Evolutionary conservation across 2,113 vertebrate genomes (phyloP), one percentile per base, ranked within the genome.

Genomic region (Leptosomus discolor): DNA sequence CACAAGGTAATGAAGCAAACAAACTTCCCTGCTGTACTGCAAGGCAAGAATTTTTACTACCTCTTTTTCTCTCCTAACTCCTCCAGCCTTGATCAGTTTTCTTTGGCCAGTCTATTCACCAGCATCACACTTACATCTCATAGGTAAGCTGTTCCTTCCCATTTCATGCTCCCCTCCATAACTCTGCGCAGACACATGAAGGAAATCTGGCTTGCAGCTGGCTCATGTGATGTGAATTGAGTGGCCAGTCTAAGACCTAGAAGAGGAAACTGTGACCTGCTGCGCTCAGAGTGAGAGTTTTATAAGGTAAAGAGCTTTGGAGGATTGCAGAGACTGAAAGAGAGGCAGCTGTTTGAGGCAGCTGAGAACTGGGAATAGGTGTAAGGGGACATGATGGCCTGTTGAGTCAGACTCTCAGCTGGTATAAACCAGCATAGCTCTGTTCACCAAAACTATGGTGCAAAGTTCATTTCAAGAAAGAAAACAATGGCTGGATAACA

Each of bases 161-260:
- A 46, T 57, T 85, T 65, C 50, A 19, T 27, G 12, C 48, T 90
- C 48, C 45, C 9, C 67, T 93, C 67, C 46, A 3, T 39, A 88
- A 83, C 26, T 73, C 64, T 94, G 46, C 30, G 14, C 65, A 90
- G 76, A 45, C 39, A 56, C 3, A 6, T 18, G 78, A 80, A 58
- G 50, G 41, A 76, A 88, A 90, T 96, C 84, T 96, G 90, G 69
- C 79, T 51, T 27, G 63, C 82, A 94, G 90, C 73, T 96, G 86
- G 41, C 63, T 57, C 86, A 51, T 3, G 13, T 1, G 4, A 48
- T 45, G 29, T 34, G 43, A 82, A 87, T 7, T 51, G 48, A 79
- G 51, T 24, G 50, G 69, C 56, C 83, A 89, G 46, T 8, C 46
- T 48, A 53, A 93, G 90, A 76, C 39, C 30, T 30, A 79, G 57